Evolutionary conservation across 64 coral and sea anemone species (phyloP).

Genomic region (Montipora cactus): DNA sequence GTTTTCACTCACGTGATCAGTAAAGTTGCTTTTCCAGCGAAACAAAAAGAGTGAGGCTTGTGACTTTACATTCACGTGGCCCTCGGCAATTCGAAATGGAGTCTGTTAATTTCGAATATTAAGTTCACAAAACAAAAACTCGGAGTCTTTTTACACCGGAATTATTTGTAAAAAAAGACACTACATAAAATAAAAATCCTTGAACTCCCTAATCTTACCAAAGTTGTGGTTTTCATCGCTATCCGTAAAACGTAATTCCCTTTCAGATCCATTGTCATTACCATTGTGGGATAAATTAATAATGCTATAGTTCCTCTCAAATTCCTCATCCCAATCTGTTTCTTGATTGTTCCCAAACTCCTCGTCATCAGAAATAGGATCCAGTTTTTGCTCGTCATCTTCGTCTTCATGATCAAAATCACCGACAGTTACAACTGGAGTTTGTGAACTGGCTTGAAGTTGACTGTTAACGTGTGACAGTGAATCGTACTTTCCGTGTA

Average conservation of each 20-base stretch:
- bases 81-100: too few species aligned
- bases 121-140: too few species aligned
- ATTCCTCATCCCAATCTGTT: not conserved
- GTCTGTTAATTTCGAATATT: too few species aligned
- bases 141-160: too few species aligned
- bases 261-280: not conserved
- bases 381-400: not conserved
- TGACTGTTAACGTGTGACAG: not conserved
- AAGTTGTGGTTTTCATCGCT: slow-evolving; percentile 12
- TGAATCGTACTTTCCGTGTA: not conserved
- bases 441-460: not conserved
- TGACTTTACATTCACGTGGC: too few species aligned
- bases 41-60: too few species aligned
- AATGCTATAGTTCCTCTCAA: not conserved
- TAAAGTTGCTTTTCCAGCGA: too few species aligned
- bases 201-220: slow-evolving; percentile 1
- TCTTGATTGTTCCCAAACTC: not conserved
- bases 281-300: slow-evolving; percentile 8
- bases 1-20: too few species aligned
- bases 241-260: slow-evolving; percentile 20
- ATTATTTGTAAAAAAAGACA: too few species aligned
- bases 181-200: too few species aligned
- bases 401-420: slow-evolving; percentile 38
- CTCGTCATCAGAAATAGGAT: not conserved
- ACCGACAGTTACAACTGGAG: slow-evolving; percentile 1